Conservation (phyloP, 2,888 invertebrate species). For the Salticus scenicus region DNA sequence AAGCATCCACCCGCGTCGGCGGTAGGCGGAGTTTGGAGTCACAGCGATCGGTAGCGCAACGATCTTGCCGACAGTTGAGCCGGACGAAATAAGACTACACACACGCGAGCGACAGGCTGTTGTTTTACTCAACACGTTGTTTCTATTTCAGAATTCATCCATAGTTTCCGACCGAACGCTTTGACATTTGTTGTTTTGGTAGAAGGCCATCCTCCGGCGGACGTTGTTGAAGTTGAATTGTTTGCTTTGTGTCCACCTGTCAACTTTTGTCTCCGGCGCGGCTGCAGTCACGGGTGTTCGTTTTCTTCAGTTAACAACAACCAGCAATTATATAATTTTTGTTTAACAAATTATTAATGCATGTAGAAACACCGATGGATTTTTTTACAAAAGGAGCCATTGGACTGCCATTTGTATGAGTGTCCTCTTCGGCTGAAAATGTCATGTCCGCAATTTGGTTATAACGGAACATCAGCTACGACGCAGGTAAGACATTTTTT, state of each 20-base stretch:
- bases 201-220: neutral
- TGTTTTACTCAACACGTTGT: neutral
- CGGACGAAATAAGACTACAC: slow-evolving; percentile 36
- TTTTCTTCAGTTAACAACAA: too few relatives aligned
- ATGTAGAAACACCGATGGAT: slow-evolving; percentile 37
- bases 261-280: neutral
- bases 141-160: neutral
- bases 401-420: slow-evolving; percentile 57
- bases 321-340: neutral
- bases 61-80: slow-evolving; percentile 49
- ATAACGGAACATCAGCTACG: slow-evolving; percentile 65
- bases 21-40: slow-evolving; percentile 34
- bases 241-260: too few relatives aligned
- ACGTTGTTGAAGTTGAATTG: neutral
- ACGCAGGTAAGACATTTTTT: slow-evolving; percentile 59
- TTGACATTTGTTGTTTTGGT: neutral
- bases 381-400: slow-evolving; percentile 22
- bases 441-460: slow-evolving; percentile 71
- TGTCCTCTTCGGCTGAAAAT: slow-evolving; percentile 54
- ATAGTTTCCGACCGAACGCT: neutral
- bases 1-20: slow-evolving; percentile 3
- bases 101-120: slow-evolving; percentile 22
- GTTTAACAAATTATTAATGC: neutral
- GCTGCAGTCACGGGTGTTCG: neutral
- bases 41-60: slow-evolving; percentile 37